These are phyloP conservation scores for Anthrax anthrax DNA, from an alignment of 2,888 invertebrate species.

Conservation along the genomic window DNA sequence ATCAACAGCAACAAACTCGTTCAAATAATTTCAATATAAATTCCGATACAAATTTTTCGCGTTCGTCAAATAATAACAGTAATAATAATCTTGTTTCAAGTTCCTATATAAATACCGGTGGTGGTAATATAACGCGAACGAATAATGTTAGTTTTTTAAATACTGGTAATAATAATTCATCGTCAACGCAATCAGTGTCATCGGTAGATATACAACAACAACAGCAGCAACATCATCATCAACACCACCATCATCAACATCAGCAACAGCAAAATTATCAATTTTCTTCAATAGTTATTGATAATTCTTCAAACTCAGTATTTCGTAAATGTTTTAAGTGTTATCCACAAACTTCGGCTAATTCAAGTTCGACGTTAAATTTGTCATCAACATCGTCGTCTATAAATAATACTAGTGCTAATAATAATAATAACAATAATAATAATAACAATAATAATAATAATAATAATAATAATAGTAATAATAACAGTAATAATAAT, in stretches of 20 bases:
- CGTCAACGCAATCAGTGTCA: background rate
- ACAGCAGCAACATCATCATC: background rate
- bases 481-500: background rate
- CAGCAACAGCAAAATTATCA: background rate
- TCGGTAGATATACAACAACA: background rate
- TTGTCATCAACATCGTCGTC: no score
- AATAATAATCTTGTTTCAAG: constrained; percentile 11
- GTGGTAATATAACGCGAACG: constrained; percentile 10
- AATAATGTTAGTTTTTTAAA: constrained; percentile 1
- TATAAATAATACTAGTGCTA: no score
- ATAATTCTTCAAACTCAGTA: constrained; percentile 2
- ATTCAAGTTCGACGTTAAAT: background rate
- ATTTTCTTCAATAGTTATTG: background rate
- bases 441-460: background rate
- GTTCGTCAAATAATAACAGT: background rate
- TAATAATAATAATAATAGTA: constrained; percentile 6
- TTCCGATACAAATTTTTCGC: background rate
- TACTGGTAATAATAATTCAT: background rate
- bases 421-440: background rate
- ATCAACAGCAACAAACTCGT: constrained; percentile 17
- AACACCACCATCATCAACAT: background rate
- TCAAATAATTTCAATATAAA: constrained; percentile 3
- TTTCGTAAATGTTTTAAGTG: constrained; percentile 13
- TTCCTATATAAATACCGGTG: constrained; percentile 12
- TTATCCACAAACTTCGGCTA: constrained; percentile 1